A percentile compares a stretch with the other conserved stretches of the same genome.
These are phyloP conservation scores for Drosophila lini DNA, from an alignment of 1,140 invertebrate species.

Conservation along the genomic window DNA sequence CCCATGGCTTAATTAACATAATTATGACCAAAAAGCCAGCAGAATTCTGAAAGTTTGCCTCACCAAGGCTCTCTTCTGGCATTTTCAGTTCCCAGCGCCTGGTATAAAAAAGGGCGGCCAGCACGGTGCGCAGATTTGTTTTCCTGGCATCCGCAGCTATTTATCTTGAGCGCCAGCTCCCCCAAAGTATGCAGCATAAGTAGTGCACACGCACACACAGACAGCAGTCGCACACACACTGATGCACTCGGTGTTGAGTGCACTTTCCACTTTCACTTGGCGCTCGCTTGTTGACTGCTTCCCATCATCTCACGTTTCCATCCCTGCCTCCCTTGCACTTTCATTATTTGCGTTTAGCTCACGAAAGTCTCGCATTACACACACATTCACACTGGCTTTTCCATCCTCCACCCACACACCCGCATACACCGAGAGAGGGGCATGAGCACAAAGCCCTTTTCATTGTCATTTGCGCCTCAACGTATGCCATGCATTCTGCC, in stretches of 20 bases:
- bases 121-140: constrained; percentile 53
- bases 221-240: constrained; percentile 16
- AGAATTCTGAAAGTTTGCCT: constrained; percentile 29
- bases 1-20: constrained; percentile 69
- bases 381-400: constrained; percentile 3
- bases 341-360: constrained; percentile 79
- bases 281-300: constrained; percentile 76
- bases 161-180: constrained; percentile 69
- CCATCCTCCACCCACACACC: neutral
- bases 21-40: constrained; percentile 46
- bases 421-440: constrained; percentile 5
- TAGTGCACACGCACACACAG: constrained; percentile 40
- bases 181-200: constrained; percentile 71
- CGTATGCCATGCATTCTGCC: constrained; percentile 59
- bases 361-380: constrained; percentile 67
- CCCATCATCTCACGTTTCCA: constrained; percentile 17
- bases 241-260: constrained; percentile 58
- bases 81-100: constrained; percentile 18
- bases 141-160: constrained; percentile 64
- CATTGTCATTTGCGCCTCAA: constrained; percentile 73
- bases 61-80: constrained; percentile 33
- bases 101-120: neutral
- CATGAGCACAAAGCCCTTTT: constrained; percentile 53
- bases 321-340: constrained; percentile 47
- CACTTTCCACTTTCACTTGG: constrained; percentile 79